A percentile compares a stretch with the other conserved stretches of the same genome.
phyloP scores from a whole-genome alignment of 2,888 invertebrate genomes.

The Charanyca ferruginea region DNA sequence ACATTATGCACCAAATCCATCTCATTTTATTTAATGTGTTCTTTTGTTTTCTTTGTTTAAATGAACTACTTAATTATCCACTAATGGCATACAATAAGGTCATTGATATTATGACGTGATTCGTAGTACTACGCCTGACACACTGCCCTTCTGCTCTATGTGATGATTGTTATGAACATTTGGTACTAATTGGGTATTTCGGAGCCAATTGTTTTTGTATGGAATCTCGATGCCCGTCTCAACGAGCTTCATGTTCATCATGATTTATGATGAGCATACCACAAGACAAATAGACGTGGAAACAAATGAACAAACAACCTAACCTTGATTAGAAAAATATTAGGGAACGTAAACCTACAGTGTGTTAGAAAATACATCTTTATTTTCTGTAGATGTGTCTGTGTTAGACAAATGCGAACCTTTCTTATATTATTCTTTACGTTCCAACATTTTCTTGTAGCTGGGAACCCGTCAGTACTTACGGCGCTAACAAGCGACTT shows the following conservation, averaged over 20 bases:
- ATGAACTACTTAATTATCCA: conserved; percentile 33
- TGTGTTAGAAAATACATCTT: neutral
- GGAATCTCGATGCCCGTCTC: conserved; percentile 2
- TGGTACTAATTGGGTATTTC: conserved; percentile 41
- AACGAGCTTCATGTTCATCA: neutral
- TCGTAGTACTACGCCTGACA: conserved; percentile 44
- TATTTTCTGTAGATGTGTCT: neutral
- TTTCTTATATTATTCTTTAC: neutral
- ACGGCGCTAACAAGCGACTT: too few species aligned
- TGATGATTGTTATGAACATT: conserved; percentile 10
- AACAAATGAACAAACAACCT: neutral
- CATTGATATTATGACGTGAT: conserved; percentile 35
- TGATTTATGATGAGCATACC: conserved; percentile 10
- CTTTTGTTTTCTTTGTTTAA: conserved; percentile 49
- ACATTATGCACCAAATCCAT: conserved; percentile 27
- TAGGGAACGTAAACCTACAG: neutral
- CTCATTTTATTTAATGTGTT: conserved; percentile 44
- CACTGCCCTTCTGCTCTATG: conserved; percentile 24
- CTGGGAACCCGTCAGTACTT: neutral
- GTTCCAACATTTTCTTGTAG: neutral
- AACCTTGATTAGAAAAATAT: neutral
- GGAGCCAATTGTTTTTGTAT: conserved; percentile 25
- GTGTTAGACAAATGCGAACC: neutral
- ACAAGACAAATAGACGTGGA: neutral
- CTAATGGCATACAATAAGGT: conserved; percentile 44